Percentiles rank a stretch among this genome's conserved stretches.
Evolutionary conservation across 2,888 invertebrate genomes (phyloP).

Genomic region (Lycophotia porphyrea): DNA sequence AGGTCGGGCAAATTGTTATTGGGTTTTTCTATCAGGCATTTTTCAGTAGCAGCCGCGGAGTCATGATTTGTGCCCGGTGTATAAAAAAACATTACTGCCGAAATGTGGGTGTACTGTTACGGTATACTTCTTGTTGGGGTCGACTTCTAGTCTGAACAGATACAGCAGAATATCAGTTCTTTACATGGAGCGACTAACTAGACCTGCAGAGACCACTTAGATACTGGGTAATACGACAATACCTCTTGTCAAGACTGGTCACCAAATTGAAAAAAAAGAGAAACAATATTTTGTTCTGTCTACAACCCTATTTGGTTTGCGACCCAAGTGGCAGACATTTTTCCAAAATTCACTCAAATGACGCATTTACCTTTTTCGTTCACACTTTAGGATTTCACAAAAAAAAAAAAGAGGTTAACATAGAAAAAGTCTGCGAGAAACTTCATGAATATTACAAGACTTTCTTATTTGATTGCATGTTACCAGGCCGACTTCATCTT

Average conservation of each 20-base stretch:
- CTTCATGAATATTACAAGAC: conserved; percentile 24
- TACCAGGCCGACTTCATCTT: neutral
- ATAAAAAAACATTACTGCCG: neutral
- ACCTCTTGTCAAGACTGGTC: neutral
- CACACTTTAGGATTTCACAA: conserved; percentile 21
- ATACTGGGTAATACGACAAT: neutral
- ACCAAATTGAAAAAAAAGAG: neutral
- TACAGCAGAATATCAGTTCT: neutral
- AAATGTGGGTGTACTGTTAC: neutral
- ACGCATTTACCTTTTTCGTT: conserved; percentile 23
- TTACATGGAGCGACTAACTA: neutral
- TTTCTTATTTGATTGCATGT: conserved; percentile 13
- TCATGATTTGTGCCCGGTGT: neutral
- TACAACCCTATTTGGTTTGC: neutral
- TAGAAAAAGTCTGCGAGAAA: conserved; percentile 18
- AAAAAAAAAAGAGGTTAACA: conserved; percentile 21
- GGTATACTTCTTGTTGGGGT: neutral
- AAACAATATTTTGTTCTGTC: neutral
- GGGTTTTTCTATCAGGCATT: neutral
- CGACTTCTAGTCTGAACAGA: neutral
- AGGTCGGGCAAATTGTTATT: neutral
- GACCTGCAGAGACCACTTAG: neutral
- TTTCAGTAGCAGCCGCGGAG: neutral
- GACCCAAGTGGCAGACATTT: neutral
- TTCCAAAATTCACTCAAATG: conserved; percentile 13